Evolutionary conservation across 53 echinoderm and acorn worm species (phyloP), one percentile per base, ranked within the genome.

Genomic region (Henricia sp.): DNA sequence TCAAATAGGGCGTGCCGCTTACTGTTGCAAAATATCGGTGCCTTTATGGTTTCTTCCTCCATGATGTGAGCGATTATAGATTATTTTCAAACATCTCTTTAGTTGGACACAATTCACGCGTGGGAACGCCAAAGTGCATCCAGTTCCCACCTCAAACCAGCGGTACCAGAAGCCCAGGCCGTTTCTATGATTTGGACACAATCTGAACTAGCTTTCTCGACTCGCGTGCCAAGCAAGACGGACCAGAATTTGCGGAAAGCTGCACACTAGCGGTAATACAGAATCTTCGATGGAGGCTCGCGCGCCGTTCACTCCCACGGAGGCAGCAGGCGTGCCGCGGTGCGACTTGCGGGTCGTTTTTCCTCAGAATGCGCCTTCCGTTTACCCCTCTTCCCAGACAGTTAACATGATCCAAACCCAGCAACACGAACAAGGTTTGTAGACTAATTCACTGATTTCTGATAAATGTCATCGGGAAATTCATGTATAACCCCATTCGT

Each of bases 291-390:
- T 74, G 38, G 74, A 0, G 56, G 27, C 35, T 9, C 6, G 3
- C 3, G 72, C 72, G 71, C 28, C n/a, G 23, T 72, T 52, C 6
- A 52, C 72, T n/a, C 73, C 73, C 73, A 54, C 26, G 21, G 37
- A n/a, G 56, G 10, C 52, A 25, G 17, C 55, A 27, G 53, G 0
- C 54, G 2, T 24, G 53, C 35, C 25, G 53, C 54, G 74, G 52
- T 32, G 34, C 26, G 55, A 52, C 35, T 20, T 36, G 24, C n/a
- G 37, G 53, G 4, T n/a, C 35, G 32, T 34, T 34, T 26, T 33
- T 14, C 63, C 33, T 3, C 63, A 25, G 14, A 33, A 32, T 6
- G 63, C 48, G 21, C 56, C 9, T 2, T 2, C 9, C 24, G 24
- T 28, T 25, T 24, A 56, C 24, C n/a, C 56, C 56, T 25, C 24